These are phyloP conservation scores for Axinella damicornis DNA, from an alignment of 37 sponge, comb jelly and placozoan genomes.

Conservation along the genomic window DNA sequence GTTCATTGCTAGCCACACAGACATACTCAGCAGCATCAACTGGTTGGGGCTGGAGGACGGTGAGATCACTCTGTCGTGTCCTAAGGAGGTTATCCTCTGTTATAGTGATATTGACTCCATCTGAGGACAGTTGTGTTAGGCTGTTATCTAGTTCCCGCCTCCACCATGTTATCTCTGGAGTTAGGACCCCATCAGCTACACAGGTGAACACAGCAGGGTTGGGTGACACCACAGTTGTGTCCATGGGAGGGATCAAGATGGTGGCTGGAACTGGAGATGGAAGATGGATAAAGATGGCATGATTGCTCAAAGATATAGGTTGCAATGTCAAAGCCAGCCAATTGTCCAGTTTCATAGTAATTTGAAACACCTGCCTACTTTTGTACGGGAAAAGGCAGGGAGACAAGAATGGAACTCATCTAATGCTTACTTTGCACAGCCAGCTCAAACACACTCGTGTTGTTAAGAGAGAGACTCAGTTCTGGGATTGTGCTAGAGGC, in stretches of 20 bases:
- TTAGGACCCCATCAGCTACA: slow-evolving; percentile 17
- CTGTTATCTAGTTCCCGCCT: not conserved
- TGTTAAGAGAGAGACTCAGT: not conserved
- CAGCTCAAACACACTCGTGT: slow-evolving; percentile 17
- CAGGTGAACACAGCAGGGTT: slow-evolving; percentile 22
- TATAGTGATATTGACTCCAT: too few relatives aligned
- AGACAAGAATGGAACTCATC: too few relatives aligned
- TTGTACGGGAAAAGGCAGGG: not conserved
- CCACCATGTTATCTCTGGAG: slow-evolving; percentile 26
- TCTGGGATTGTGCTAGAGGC: too few relatives aligned
- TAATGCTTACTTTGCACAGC: slow-evolving; percentile 57
- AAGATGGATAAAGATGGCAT: too few relatives aligned
- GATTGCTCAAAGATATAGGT: too few relatives aligned
- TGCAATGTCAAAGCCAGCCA: too few relatives aligned
- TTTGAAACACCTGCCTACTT: too few relatives aligned
- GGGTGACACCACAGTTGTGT: slow-evolving; percentile 19
- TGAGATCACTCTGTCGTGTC: too few relatives aligned
- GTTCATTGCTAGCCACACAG: slow-evolving; percentile 64
- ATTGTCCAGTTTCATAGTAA: too few relatives aligned
- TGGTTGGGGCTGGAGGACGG: slow-evolving; percentile 4
- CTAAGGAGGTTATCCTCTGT: too few relatives aligned
- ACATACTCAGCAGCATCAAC: slow-evolving; percentile 46
- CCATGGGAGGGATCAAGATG: slow-evolving; percentile 6
- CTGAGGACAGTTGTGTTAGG: too few relatives aligned
- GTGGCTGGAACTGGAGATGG: not conserved